Evolutionary conservation across 2,113 vertebrate genomes (phyloP).

Genomic region (Strix aluco): DNA sequence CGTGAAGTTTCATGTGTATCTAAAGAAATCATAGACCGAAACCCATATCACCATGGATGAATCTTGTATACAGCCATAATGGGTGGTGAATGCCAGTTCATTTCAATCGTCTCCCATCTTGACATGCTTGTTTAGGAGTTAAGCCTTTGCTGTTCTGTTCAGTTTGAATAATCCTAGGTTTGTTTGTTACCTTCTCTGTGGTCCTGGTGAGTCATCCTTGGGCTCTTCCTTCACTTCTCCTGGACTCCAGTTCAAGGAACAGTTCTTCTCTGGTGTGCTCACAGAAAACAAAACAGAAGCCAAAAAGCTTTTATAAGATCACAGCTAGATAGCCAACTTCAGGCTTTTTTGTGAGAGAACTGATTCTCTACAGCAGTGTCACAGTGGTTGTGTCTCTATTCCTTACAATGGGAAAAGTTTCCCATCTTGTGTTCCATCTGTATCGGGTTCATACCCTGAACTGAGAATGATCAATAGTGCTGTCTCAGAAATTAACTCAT

Average conservation of each 20-base stretch:
- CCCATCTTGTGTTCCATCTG: not conserved
- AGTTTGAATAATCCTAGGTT: not conserved
- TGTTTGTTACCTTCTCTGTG: not conserved
- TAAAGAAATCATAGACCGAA: not conserved
- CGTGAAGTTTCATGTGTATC: fast-evolving
- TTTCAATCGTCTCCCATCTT: not conserved
- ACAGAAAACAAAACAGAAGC: not conserved
- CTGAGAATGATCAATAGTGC: not conserved
- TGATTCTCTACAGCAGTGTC: not conserved
- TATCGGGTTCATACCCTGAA: not conserved
- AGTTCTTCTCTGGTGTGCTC: not conserved
- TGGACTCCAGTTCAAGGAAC: not conserved
- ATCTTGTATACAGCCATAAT: not conserved
- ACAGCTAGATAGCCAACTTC: not conserved
- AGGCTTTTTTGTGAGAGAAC: not conserved
- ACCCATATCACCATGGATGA: fast-evolving
- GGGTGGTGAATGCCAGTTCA: not conserved
- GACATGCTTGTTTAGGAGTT: not conserved
- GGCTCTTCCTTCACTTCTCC: not conserved
- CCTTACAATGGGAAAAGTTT: not conserved
- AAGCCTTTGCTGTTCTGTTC: not conserved
- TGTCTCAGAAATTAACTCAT: not conserved
- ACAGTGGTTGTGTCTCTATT: not conserved
- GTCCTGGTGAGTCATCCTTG: not conserved
- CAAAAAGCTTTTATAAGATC: not conserved